Evolutionary conservation across 2,888 invertebrate species (phyloP), one percentile per base, ranked within the genome.

Genomic region (Drepana falcataria): DNA sequence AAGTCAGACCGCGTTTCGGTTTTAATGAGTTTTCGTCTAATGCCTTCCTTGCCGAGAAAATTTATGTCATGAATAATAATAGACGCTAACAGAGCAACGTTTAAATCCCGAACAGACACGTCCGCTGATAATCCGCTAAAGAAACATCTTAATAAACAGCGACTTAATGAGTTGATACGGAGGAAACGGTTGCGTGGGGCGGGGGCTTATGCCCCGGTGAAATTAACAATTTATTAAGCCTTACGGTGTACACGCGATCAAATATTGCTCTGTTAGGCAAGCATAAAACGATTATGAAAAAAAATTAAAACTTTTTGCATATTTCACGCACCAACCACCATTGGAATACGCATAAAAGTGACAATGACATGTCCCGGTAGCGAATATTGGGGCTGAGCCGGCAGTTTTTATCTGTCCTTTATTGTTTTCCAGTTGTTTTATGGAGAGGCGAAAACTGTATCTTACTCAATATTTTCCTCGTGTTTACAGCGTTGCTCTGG

Each of bases 1-100:
- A 88, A 90, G 87, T 88, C 89, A 84, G 82, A 74, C 79, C 87
- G 86, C 88, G 88, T 88, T 85, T 82, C 79, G 68, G 82, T 87
- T 89, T 89, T 90, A 91, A 90, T 91, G 89, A 90, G 89, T 90
- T 90, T 89, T 86, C 87, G 82, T 82, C 85, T 88, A 89, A 88
- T 87, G 83, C 87, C 84, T 85, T 82, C 85, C 83, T 81, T 79
- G 82, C 81, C 69, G 77, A 80, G 82, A 83, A 87, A 88, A 89
- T 90, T 89, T 87, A 87, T 87, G 88, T 86, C 88, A 88, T 90
- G 89, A 89, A 90, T 88, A 88, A 88, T 88, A 88, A 88, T 84
- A 85, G 81, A 80, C 68, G 83, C 71, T 83, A 81, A 84, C 79
- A 79, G 79, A 81, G 78, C 77, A 83, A 75, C 84, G 85, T 84